Evolutionary conservation across 2,888 invertebrate species (phyloP).

Genomic region (Pyrocoelia pectoralis): DNA sequence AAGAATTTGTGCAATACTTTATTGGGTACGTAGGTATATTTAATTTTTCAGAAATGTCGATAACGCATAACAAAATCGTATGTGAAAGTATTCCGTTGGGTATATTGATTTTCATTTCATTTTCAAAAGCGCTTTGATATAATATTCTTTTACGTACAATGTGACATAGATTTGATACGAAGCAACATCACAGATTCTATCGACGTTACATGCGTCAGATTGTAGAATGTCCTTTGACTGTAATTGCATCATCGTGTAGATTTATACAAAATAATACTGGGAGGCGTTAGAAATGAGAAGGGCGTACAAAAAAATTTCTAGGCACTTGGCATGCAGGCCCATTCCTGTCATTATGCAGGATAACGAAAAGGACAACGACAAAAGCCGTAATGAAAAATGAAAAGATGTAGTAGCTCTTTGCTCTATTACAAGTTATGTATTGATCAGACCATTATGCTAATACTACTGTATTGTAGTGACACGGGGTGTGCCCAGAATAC

Average conservation of each 20-base stretch:
- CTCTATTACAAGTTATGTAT: slow-evolving; percentile 42
- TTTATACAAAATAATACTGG: not conserved
- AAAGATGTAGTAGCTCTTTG: slow-evolving; percentile 33
- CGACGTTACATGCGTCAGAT: not conserved
- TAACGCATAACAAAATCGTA: not conserved
- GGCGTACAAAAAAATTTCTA: slow-evolving; percentile 4
- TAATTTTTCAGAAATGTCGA: not conserved
- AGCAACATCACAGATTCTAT: not conserved
- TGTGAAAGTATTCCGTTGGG: not conserved
- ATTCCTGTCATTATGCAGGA: slow-evolving; percentile 29
- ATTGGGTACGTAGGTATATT: not conserved
- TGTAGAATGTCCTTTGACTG: not conserved
- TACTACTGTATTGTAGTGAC: slow-evolving; percentile 45
- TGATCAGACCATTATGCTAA: slow-evolving; percentile 49
- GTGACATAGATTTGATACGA: not conserved
- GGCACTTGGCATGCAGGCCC: slow-evolving; percentile 26
- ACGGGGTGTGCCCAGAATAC: slow-evolving; percentile 41
- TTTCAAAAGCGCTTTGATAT: not conserved
- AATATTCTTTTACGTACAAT: not conserved
- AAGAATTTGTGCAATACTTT: too few species aligned
- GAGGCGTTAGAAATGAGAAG: not conserved
- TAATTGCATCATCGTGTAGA: not conserved
- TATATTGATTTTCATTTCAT: not conserved
- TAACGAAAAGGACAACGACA: slow-evolving; percentile 31
- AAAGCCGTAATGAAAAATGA: slow-evolving; percentile 35